A percentile compares a stretch with the other conserved stretches of the same genome.
Conservation (phyloP, 2,797 vertebrate species). For the Malurus splendens region DNA sequence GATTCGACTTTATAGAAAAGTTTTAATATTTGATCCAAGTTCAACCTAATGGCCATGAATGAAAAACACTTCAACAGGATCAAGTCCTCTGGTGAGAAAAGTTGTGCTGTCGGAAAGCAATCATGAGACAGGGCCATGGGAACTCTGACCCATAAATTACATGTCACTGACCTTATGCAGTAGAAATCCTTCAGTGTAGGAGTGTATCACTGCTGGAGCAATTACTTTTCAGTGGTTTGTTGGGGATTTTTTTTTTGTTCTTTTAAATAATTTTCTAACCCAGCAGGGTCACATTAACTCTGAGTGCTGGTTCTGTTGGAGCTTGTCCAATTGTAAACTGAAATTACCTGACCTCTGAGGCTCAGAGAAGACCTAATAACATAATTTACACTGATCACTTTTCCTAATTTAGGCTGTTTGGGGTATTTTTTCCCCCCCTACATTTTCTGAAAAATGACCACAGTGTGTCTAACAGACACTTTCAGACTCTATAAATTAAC, state of each 20-base stretch:
- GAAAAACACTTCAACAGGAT: not conserved
- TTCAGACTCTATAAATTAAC: slow-evolving; percentile 52
- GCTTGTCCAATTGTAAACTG: slow-evolving; percentile 33
- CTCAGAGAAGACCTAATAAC: slow-evolving; percentile 19
- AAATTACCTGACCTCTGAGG: slow-evolving; percentile 43
- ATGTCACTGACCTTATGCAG: slow-evolving; percentile 28
- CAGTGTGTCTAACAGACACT: not conserved
- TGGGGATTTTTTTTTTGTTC: not conserved
- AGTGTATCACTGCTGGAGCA: slow-evolving; percentile 49
- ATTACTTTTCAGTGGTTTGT: slow-evolving; percentile 41
- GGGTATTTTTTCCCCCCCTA: not conserved
- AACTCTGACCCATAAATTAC: slow-evolving; percentile 12
- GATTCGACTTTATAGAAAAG: not conserved
- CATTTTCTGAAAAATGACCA: not conserved
- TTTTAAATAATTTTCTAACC: slow-evolving; percentile 48
- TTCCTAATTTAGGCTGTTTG: not conserved
- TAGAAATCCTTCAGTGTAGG: slow-evolving; percentile 32
- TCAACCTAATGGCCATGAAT: not conserved
- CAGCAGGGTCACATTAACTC: slow-evolving; percentile 38
- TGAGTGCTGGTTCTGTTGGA: slow-evolving; percentile 27
- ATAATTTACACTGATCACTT: slow-evolving; percentile 49
- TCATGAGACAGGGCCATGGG: not conserved
- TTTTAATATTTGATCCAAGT: not conserved
- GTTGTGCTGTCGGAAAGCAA: not conserved
- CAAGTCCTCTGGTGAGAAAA: not conserved